Conservation (phyloP, 2,888 invertebrate genomes). For the Drosophila paranaensis region DNA sequence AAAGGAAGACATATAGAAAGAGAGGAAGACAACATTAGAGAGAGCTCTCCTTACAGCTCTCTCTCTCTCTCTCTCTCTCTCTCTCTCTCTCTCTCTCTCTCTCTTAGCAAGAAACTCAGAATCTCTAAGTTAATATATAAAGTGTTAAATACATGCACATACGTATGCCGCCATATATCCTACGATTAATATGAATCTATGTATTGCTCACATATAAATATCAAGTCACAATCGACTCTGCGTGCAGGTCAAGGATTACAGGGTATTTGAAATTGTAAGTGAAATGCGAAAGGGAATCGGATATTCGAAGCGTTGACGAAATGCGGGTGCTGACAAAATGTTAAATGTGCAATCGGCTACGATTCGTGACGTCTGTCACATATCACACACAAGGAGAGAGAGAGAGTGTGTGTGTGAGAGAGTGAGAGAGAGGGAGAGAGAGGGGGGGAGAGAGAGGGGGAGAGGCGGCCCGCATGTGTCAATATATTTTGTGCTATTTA, state of each 20-base stretch:
- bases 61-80: no score
- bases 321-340: conserved; percentile 60
- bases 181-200: no score
- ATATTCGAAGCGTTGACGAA: conserved; percentile 36
- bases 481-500: conserved; percentile 71
- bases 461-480: conserved; percentile 64
- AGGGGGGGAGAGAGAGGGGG: not conserved
- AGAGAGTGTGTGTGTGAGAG: no score
- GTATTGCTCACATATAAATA: no score
- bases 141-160: no score
- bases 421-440: not conserved
- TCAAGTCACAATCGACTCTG: not conserved
- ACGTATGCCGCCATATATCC: no score
- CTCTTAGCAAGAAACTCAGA: no score
- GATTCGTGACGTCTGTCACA: conserved; percentile 38
- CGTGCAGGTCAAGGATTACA: not conserved
- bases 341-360: conserved; percentile 51
- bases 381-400: conserved; percentile 15
- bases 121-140: no score
- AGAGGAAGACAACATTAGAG: not conserved
- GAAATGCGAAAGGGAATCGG: conserved; percentile 33
- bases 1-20: no score
- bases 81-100: no score
- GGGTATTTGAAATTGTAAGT: conserved; percentile 37
- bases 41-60: no score